Evolutionary conservation across 2,797 vertebrate genomes (phyloP), one percentile per base, ranked within the genome.

Genomic region (Acipenser oxyrinchus): DNA sequence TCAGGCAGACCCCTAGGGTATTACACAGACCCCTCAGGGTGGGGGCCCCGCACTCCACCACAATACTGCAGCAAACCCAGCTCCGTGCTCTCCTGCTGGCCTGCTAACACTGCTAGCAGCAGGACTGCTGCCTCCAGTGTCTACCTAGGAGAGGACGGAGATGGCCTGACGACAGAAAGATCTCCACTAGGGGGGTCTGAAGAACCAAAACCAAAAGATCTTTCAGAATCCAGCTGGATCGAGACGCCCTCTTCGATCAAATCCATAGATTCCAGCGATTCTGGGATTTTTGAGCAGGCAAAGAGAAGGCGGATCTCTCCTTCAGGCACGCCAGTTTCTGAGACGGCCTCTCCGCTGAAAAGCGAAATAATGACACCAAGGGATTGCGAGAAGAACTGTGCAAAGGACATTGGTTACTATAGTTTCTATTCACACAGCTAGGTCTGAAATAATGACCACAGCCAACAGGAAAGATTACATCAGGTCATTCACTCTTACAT

Each of bases 341-440:
- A 95, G 81, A 93, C 94, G 63, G 92, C 94, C 75, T 96, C 95
- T 71, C 95, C 95, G 62, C 83, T 98, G 73, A 98, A 98, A 81
- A 94, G 94, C 70, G 96, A 99, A 89, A 88, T 93, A 79, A 82
- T 99, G 83, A 85, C 90, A 69, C 87, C 93, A 74, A 87, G 95
- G 83, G 96, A 98, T 90, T 98, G 95, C 81, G 96, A 99, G 83
- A 99, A 99, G 82, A 93, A 91, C 84, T 98, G 96, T 87, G 90
- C 93, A 82, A 99, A 99, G 89, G 96, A 98, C 93, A 89, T 97
- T 85, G 94, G 94, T 81, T 96, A 95, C 84, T 99, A 99, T 87
- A 95, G 95, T 84, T 99, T 99, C 88, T 99, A 99, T 78, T 86
- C 95, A 72, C 95, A 97, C 86, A 96, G 94, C 89, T 99, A 96